Base-by-base conservation (phyloP, 2,888 invertebrate genomes). In the Apoderus coryli region DNA sequence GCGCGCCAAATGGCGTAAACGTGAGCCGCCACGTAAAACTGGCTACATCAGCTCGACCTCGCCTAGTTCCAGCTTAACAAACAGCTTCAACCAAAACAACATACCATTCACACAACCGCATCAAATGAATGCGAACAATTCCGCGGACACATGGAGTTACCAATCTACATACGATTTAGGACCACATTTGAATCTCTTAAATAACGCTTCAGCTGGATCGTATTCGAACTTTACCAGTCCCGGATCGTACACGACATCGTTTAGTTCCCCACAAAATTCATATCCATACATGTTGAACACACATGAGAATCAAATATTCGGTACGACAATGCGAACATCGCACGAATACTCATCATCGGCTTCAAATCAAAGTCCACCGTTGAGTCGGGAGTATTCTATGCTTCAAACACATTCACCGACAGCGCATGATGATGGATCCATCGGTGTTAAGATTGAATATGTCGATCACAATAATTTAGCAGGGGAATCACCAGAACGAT, bases 1-100 rank as follows among this genome's bases (percentile, higher is more conserved):
- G 38, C 69, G 90, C 39, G 90, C 90, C 9, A 90, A 90, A 56
- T 90, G 90, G 90, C 72, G 90, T 27, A 90, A 90, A 54, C 73
- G 89, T 19, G 90, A 90, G 52, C 90, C 90, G 1, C 89, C 90
- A 1, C 69, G 90, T 19, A 90, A 90, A 59, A 85, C 84, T 0
- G 82, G 78, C 16, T 75, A 76, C 64, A 69, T 79, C 48, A 74
- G 72, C 33, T 71, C 76, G 3, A 74, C 69, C 46, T 69, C 71
- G 1, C 76, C 76, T 1, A 73, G 72, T 44, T 72, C 77, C 2
- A 72, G 69, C 25, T 53, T 60, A 29, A 43, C 51, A 10, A 45
- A 50, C 14, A 57, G 54, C 13, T 54, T 65, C 39, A 65, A 62
- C 52, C 63, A 61, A 44, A 70, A 70, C 16, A 51, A 74, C 30